Evolutionary conservation across 1,140 invertebrate species (phyloP).

Genomic region (Gryllus bimaculatus): DNA sequence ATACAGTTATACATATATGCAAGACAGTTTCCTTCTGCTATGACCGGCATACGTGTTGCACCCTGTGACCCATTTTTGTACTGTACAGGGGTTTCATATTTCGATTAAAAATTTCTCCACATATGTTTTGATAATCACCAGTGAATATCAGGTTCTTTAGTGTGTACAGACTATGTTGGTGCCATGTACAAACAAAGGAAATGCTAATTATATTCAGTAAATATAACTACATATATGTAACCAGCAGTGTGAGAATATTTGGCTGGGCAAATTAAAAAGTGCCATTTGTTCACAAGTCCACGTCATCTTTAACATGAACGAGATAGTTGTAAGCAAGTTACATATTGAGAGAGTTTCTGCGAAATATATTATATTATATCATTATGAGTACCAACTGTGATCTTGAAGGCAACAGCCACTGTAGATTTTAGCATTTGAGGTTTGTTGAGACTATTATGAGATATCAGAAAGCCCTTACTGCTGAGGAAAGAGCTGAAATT

Average conservation of each 20-base stretch:
- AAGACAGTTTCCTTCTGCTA: neutral
- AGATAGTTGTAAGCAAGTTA: neutral
- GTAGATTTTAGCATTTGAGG: neutral
- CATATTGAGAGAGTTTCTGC: neutral
- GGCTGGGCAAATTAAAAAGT: neutral
- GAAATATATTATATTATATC: neutral
- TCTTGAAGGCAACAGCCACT: neutral
- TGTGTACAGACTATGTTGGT: neutral
- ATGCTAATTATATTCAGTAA: neutral
- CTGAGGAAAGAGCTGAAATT: no score
- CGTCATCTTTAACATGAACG: neutral
- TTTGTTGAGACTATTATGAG: neutral
- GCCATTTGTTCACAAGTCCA: slow-evolving; percentile 1
- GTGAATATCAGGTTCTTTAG: neutral
- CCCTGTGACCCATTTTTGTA: neutral
- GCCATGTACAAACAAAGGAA: neutral
- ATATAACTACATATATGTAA: neutral
- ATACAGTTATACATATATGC: neutral
- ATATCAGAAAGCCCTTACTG: neutral
- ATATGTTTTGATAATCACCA: neutral
- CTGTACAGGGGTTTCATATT: neutral
- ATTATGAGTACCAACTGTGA: neutral
- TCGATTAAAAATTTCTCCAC: neutral
- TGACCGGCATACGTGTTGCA: neutral
- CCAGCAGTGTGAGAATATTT: neutral